phyloP scores from a whole-genome alignment of 2,888 invertebrate species.

The Acrobasis repandana region DNA sequence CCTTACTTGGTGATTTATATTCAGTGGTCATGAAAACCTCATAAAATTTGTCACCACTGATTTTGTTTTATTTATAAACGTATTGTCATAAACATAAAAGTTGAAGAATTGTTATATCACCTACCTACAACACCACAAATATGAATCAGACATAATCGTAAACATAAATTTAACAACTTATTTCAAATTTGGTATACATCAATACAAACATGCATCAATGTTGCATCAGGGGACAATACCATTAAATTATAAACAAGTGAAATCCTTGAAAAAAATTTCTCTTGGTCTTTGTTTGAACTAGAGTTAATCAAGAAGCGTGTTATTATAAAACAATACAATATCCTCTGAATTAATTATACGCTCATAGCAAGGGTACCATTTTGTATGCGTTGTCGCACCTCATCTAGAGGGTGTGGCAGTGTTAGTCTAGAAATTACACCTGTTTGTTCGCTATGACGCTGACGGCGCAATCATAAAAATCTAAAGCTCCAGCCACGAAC shows the following conservation, averaged over 20 bases:
- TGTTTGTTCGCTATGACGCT: slow-evolving; percentile 38
- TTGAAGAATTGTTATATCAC: too few species aligned
- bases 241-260: too few species aligned
- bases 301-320: neutral
- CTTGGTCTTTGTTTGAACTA: neutral
- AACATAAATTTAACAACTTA: neutral
- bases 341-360: neutral
- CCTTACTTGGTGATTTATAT: slow-evolving; percentile 8
- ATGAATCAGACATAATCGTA: neutral
- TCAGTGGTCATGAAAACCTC: slow-evolving; percentile 7
- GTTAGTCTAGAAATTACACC: slow-evolving; percentile 40
- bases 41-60: neutral
- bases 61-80: neutral
- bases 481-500: slow-evolving; percentile 25
- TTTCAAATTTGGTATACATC: too few species aligned
- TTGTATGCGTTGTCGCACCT: slow-evolving; percentile 22
- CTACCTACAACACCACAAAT: too few species aligned
- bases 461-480: slow-evolving; percentile 45
- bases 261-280: too few species aligned
- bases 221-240: too few species aligned
- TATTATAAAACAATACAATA: neutral
- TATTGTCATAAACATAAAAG: too few species aligned
- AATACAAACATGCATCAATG: too few species aligned
- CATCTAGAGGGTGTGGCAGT: slow-evolving; percentile 38
- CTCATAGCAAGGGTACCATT: neutral